Evolutionary conservation across 2,113 vertebrate species (phyloP).

Genomic region (Tiliqua scincoides): DNA sequence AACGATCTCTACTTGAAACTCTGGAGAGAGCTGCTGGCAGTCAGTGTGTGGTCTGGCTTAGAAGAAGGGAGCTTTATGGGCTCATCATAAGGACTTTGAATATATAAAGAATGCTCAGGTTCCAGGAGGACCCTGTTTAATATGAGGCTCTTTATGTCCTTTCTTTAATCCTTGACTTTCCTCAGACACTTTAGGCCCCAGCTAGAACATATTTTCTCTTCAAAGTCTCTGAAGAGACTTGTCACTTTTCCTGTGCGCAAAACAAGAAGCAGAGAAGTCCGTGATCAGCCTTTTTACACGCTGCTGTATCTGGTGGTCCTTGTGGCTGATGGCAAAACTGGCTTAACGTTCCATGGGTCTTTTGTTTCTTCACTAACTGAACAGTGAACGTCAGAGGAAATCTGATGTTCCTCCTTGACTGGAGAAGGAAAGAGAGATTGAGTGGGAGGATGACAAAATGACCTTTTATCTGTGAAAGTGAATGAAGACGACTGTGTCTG

Average conservation of each 20-base stretch:
- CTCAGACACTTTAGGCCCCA: background rate
- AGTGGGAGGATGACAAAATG: constrained; percentile 21
- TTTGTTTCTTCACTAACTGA: constrained; percentile 47
- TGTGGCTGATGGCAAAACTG: constrained; percentile 36
- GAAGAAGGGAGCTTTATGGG: no score
- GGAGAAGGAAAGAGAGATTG: background rate
- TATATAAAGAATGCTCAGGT: background rate
- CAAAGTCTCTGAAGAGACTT: background rate
- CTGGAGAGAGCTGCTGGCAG: no score
- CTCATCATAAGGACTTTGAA: no score
- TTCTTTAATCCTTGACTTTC: background rate
- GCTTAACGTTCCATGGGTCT: constrained; percentile 60
- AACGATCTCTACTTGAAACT: no score
- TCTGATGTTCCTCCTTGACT: constrained; percentile 45
- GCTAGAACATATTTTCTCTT: background rate
- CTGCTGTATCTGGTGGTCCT: background rate
- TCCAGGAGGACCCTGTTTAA: background rate
- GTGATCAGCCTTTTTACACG: constrained; percentile 11
- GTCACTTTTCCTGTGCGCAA: background rate
- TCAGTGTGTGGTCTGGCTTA: no score
- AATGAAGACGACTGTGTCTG: constrained; percentile 4
- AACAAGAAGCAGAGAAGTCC: background rate
- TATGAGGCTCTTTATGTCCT: background rate
- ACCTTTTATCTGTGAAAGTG: constrained; percentile 60
- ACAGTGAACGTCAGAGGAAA: constrained; percentile 66